Evolutionary conservation across 2,797 vertebrate species (phyloP).

Genomic region (Pipistrellus kuhlii): DNA sequence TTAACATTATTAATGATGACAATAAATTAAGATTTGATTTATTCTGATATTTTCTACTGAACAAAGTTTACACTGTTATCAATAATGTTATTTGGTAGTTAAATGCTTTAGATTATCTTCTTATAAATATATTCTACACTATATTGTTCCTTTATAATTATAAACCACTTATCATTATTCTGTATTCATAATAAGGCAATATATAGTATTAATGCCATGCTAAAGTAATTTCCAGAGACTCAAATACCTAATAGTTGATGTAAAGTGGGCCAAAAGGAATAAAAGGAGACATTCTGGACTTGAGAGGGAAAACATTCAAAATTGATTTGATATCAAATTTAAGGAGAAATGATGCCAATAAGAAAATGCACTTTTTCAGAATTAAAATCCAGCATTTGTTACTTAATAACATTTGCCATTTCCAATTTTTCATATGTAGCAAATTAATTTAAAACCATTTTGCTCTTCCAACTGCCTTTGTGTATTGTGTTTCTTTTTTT

Average conservation of each 20-base stretch:
- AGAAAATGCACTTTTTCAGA: conserved; percentile 63
- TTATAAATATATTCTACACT: not conserved
- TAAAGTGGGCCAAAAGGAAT: not conserved
- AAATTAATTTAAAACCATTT: conserved; percentile 69
- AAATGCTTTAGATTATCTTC: conserved; percentile 37
- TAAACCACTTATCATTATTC: conserved; percentile 37
- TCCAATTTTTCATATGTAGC: conserved; percentile 72
- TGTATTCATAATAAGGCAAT: not conserved
- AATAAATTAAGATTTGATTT: conserved; percentile 53
- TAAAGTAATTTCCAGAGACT: conserved; percentile 22
- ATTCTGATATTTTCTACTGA: conserved; percentile 23
- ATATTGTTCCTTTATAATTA: conserved; percentile 45
- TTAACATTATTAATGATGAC: conserved; percentile 38
- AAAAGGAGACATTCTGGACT: conserved; percentile 26
- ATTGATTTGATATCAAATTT: conserved; percentile 57
- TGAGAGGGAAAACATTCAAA: conserved; percentile 45
- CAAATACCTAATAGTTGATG: not conserved
- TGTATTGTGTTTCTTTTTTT: conserved; percentile 79
- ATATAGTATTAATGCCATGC: not conserved
- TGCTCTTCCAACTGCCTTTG: conserved; percentile 78
- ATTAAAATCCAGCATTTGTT: conserved; percentile 79
- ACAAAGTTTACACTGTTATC: conserved; percentile 50
- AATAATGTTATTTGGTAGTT: conserved; percentile 50
- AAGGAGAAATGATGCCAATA: conserved; percentile 65
- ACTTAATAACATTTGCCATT: conserved; percentile 81